Evolutionary conservation across 2,113 vertebrate species (phyloP).

Genomic region (Lates calcarifer): DNA sequence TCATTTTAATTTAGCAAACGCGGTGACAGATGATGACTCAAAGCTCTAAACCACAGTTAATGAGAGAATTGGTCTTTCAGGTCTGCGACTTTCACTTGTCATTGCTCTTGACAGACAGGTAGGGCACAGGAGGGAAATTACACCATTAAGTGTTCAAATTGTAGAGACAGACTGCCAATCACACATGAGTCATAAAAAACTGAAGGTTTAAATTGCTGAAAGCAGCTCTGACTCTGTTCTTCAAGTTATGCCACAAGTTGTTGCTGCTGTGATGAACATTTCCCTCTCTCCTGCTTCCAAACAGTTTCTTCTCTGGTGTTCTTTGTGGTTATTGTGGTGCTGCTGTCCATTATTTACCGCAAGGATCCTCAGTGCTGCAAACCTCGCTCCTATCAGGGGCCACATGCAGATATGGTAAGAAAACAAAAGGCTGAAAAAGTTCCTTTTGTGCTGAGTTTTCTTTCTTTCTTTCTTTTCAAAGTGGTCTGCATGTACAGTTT

Average conservation of each 20-base stretch:
- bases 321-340: conserved; percentile 83
- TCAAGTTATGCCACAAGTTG: conserved; percentile 4
- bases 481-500: conserved; percentile 39
- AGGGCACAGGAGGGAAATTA: background rate
- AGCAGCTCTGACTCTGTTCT: background rate
- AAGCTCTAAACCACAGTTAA: background rate
- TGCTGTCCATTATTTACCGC: conserved; percentile 86
- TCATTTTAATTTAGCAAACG: background rate
- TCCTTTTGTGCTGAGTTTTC: conserved; percentile 26
- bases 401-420: conserved; percentile 83
- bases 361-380: conserved; percentile 87
- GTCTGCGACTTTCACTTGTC: conserved; percentile 19
- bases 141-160: background rate
- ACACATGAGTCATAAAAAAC: conserved; percentile 15
- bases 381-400: conserved; percentile 83
- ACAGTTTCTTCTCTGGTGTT: conserved; percentile 86
- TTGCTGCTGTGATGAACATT: conserved; percentile 17
- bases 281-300: conserved; percentile 30
- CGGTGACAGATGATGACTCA: conserved; percentile 8
- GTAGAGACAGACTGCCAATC: conserved; percentile 17
- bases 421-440: conserved; percentile 17
- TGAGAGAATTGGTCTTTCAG: background rate
- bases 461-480: background rate
- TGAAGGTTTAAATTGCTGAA: background rate
- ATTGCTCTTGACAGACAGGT: conserved; percentile 33